A percentile compares a stretch with the other conserved stretches of the same genome.
Conservation (phyloP, 2,888 invertebrate genomes). For the Cantharis nigra region DNA sequence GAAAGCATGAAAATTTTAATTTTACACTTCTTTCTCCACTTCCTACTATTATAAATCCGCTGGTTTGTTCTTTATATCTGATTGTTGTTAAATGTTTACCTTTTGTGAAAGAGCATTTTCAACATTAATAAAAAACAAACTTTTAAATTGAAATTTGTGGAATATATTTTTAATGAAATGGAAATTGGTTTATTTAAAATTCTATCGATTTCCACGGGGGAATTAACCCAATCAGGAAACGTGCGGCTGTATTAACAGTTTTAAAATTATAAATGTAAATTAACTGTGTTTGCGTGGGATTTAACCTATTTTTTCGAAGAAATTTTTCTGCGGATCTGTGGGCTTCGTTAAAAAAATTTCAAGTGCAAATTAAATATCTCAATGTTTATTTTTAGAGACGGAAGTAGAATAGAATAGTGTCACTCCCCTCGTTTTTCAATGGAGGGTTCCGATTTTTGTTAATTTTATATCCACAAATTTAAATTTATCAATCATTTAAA, state of each 20-base stretch:
- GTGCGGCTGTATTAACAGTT: background rate
- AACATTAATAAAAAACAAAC: background rate
- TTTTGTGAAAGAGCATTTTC: background rate
- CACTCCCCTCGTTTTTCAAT: background rate
- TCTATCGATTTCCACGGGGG: background rate
- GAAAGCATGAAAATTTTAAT: constrained; percentile 41
- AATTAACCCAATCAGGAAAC: background rate
- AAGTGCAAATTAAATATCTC: background rate
- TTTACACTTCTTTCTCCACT: constrained; percentile 11
- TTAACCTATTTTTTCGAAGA: background rate
- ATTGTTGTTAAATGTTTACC: background rate
- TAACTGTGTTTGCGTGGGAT: background rate
- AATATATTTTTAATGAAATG: background rate
- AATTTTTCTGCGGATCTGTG: background rate
- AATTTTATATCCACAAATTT: constrained; percentile 7
- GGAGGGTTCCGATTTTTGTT: background rate
- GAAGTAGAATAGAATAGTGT: background rate
- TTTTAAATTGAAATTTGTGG: background rate
- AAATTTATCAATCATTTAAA: background rate
- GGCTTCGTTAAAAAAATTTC: background rate
- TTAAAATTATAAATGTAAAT: background rate
- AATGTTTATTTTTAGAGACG: background rate
- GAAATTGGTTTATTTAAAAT: background rate
- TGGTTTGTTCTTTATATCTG: background rate
- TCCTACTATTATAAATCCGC: background rate